A percentile compares a stretch with the other conserved stretches of the same genome.
Evolutionary conservation across 1,140 invertebrate genomes (phyloP).

Genomic region (Drosophila miranda): DNA sequence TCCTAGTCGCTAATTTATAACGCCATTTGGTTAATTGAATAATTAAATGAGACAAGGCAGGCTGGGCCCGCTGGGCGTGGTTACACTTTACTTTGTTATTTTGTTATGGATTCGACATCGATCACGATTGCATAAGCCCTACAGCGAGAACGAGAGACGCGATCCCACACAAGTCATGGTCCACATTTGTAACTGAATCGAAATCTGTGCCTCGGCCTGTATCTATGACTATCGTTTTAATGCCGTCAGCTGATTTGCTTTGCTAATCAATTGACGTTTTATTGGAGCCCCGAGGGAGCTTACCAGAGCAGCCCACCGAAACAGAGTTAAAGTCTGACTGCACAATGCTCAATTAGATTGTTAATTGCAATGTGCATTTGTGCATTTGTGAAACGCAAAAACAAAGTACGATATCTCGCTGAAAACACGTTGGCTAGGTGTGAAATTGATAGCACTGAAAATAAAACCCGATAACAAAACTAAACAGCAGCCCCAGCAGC

Average conservation of each 20-base stretch:
- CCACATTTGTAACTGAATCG: slow-evolving; percentile 23
- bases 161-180: slow-evolving; percentile 43
- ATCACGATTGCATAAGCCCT: slow-evolving; percentile 64
- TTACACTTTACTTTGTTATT: slow-evolving; percentile 9
- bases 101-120: slow-evolving; percentile 53
- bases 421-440: slow-evolving; percentile 69
- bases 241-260: slow-evolving; percentile 45
- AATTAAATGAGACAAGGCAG: slow-evolving; percentile 67
- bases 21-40: slow-evolving; percentile 78
- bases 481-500: slow-evolving; percentile 35
- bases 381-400: slow-evolving; percentile 17
- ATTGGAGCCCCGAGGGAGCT: neutral
- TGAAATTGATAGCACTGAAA: slow-evolving; percentile 39
- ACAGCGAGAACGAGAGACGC: slow-evolving; percentile 20
- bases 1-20: slow-evolving; percentile 71
- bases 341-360: slow-evolving; percentile 53
- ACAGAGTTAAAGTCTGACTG: slow-evolving; percentile 36
- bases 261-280: slow-evolving; percentile 47
- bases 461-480: slow-evolving; percentile 62
- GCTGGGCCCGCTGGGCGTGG: slow-evolving; percentile 51
- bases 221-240: slow-evolving; percentile 21
- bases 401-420: slow-evolving; percentile 19
- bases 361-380: slow-evolving; percentile 35
- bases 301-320: slow-evolving; percentile 27
- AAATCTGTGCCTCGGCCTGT: slow-evolving; percentile 24